These are phyloP conservation scores for Sussaba pulchella DNA, from an alignment of 2,888 invertebrate genomes.

Conservation along the genomic window DNA sequence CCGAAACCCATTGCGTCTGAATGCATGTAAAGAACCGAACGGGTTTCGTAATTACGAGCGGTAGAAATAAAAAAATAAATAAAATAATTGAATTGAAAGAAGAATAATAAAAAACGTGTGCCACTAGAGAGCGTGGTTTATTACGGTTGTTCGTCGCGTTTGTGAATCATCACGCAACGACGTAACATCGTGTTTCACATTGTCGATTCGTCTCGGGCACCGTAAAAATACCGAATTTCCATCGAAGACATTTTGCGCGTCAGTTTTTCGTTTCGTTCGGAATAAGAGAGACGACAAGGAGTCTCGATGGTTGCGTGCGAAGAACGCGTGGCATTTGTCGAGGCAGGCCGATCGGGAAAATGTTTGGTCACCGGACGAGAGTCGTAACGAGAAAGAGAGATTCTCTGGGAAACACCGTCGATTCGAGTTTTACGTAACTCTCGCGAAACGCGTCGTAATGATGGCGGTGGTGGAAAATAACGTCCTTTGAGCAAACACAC, in stretches of 20 bases:
- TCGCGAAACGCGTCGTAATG: constrained; percentile 24
- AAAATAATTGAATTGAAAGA: too few relatives aligned
- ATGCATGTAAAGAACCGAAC: neutral
- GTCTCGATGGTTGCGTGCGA: neutral
- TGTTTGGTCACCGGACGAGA: constrained; percentile 21
- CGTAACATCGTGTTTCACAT: constrained; percentile 55
- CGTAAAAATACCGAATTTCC: constrained; percentile 6
- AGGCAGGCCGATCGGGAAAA: neutral
- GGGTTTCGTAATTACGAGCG: constrained; percentile 14
- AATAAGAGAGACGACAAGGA: constrained; percentile 1
- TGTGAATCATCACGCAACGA: neutral
- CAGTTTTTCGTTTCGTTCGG: constrained; percentile 12
- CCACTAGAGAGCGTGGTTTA: neutral
- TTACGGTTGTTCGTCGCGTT: constrained; percentile 5
- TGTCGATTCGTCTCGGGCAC: constrained; percentile 48
- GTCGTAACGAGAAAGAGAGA: constrained; percentile 26
- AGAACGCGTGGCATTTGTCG: neutral
- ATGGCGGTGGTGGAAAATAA: constrained; percentile 40
- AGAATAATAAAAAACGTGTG: constrained; percentile 1
- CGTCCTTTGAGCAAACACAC: constrained; percentile 41
- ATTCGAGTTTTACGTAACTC: constrained; percentile 57
- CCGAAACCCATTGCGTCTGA: constrained; percentile 25
- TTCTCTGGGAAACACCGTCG: constrained; percentile 41
- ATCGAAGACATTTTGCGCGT: neutral
- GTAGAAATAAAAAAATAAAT: too few relatives aligned